phyloP scores from a whole-genome alignment of 2,888 invertebrate species.

The Heteromyza rotundicornis region DNA sequence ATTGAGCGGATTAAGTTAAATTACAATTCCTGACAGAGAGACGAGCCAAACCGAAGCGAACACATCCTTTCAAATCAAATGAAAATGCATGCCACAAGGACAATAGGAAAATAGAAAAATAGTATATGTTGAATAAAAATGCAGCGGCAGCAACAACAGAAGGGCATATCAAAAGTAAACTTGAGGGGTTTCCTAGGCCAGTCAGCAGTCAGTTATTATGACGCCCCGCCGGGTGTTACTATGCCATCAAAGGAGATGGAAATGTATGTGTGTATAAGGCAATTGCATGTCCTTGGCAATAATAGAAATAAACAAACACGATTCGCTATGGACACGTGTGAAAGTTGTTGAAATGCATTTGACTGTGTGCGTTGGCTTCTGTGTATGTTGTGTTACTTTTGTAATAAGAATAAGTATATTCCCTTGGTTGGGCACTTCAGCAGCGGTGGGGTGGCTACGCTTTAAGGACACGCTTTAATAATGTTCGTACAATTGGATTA shows the following conservation, averaged over 20 bases:
- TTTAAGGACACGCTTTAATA: background rate
- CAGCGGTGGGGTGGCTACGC: no score
- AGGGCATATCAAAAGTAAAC: constrained; percentile 44
- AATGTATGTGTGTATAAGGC: constrained; percentile 22
- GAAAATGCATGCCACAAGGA: constrained; percentile 2
- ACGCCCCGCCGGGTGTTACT: background rate
- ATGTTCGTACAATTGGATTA: constrained; percentile 44
- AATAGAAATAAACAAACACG: constrained; percentile 16
- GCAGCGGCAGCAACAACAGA: constrained; percentile 9
- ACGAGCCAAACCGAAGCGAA: no score
- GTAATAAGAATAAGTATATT: no score
- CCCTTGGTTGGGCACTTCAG: no score
- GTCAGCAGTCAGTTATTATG: background rate
- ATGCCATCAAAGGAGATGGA: constrained; percentile 24
- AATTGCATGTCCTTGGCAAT: constrained; percentile 11
- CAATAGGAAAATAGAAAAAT: constrained; percentile 22
- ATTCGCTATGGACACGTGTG: constrained; percentile 39
- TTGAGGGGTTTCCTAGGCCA: constrained; percentile 17
- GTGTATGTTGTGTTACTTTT: background rate
- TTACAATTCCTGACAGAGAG: constrained; percentile 49
- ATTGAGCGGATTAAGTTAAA: constrained; percentile 58
- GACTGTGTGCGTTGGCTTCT: background rate
- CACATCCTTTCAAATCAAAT: background rate
- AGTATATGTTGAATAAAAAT: constrained; percentile 23
- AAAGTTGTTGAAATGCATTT: background rate